These are phyloP conservation scores for Micropoecilia bifurca DNA, from an alignment of 2,797 vertebrate species.

Conservation along the genomic window DNA sequence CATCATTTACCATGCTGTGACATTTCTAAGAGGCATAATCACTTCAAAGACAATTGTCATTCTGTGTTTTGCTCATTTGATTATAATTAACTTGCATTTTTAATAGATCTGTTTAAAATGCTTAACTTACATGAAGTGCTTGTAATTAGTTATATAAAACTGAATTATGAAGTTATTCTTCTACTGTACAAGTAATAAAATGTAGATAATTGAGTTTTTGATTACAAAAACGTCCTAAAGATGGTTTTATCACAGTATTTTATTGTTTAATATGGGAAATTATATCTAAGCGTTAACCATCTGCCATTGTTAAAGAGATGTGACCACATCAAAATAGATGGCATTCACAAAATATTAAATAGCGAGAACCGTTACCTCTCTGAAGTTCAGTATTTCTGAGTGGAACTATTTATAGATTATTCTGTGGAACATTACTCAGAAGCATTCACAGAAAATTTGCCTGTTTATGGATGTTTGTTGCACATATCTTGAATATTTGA, in stretches of 20 bases:
- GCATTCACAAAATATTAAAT: not conserved
- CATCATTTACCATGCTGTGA: slow-evolving; percentile 55
- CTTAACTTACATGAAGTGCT: slow-evolving; percentile 8
- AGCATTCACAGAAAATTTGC: not conserved
- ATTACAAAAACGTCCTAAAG: not conserved
- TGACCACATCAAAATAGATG: not conserved
- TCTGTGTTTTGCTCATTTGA: not conserved
- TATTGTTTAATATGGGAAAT: not conserved
- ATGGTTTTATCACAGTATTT: not conserved
- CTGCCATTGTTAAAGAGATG: not conserved
- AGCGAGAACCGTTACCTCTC: not conserved
- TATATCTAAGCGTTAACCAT: not conserved
- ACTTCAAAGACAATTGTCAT: slow-evolving; percentile 25
- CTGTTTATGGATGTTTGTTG: not conserved
- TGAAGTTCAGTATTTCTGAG: not conserved
- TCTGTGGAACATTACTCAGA: not conserved
- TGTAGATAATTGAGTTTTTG: not conserved
- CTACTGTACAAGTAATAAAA: not conserved
- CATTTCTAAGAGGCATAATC: slow-evolving; percentile 47
- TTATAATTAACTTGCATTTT: slow-evolving; percentile 9
- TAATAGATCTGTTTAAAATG: slow-evolving; percentile 19
- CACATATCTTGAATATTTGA: not conserved
- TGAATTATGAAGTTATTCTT: not conserved
- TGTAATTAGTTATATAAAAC: not conserved
- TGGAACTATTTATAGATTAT: not conserved